Evolutionary conservation across 2,113 vertebrate genomes (phyloP), one percentile per base, ranked within the genome.

Genomic region (Leucosticte australis): DNA sequence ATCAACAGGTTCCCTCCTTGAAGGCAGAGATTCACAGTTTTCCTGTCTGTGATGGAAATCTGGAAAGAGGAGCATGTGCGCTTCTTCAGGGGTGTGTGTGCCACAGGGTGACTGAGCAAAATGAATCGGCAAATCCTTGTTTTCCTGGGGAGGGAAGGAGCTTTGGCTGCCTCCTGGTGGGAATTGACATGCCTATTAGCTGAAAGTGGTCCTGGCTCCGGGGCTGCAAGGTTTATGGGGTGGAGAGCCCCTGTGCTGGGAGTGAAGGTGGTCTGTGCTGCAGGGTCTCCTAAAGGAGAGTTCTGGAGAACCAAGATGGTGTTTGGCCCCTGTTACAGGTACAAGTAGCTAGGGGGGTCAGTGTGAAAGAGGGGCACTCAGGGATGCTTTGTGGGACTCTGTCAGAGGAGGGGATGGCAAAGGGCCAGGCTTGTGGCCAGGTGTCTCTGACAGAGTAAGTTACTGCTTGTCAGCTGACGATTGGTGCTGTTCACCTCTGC

Each of bases 281-380:
- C 28, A 7, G 13, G 39, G 9, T n/a, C 27, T 60, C 46, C 46
- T 35, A 0, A 13, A 46, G 77, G 37, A 64, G 31, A 26, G 12
- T 7, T 57, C 53, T 63, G 59, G 55, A 39, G 35, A 44, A 0
- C 28, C 4, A 24, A 7, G 53, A 0, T 27, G 39, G 33, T 27
- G 24, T 65, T 37, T 24, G 46, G 9, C 3, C 10, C 30, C 62
- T 7, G 1, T 15, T 11, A 16, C 28, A 37, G 55, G 2, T 11
- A 9, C 3, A 1, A 2, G n/a, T 14, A 14, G 2, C 15, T 4
- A n/a, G 3, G 27, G 30, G 30, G 8, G 1, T 28, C 1, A 2
- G 15, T 55, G 67, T 60, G 57, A 3, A 3, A 35, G 55, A 17
- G 35, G 30, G 50, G 10, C 2, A 1, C 16, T 49, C 8, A 1